Conservation (phyloP, 2,888 invertebrate species). For the Charanyca ferruginea region DNA sequence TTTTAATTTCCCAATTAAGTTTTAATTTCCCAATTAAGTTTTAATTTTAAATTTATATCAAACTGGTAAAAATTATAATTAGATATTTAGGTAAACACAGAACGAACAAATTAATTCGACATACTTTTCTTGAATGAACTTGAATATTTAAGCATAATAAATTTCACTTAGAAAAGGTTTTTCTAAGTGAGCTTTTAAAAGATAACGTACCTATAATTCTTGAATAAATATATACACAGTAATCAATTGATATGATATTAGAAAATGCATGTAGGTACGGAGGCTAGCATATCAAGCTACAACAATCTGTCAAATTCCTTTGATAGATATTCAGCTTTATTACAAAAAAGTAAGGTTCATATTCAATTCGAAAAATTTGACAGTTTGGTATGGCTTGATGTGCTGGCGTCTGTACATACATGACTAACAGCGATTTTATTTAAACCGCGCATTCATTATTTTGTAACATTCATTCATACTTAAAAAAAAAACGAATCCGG, state of each 20-base stretch:
- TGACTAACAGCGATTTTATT: not conserved
- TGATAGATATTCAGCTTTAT: too few species aligned
- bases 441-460: conserved; percentile 9
- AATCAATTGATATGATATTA: not conserved
- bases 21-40: not conserved
- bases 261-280: too few species aligned
- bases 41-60: not conserved
- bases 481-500: not conserved
- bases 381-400: too few species aligned
- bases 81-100: not conserved
- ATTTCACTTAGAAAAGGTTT: too few species aligned
- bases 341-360: too few species aligned
- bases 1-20: not conserved
- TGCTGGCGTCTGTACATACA: too few species aligned
- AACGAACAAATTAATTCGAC: conserved; percentile 22
- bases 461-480: conserved; percentile 16
- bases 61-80: not conserved
- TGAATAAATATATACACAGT: too few species aligned
- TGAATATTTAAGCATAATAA: conserved; percentile 62
- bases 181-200: too few species aligned
- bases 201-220: too few species aligned
- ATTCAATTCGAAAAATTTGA: too few species aligned
- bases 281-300: too few species aligned
- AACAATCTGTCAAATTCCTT: too few species aligned
- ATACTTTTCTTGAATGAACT: conserved; percentile 64